Base-by-base conservation (phyloP, 1,140 invertebrate species). In the Asbolus verrucosus region DNA sequence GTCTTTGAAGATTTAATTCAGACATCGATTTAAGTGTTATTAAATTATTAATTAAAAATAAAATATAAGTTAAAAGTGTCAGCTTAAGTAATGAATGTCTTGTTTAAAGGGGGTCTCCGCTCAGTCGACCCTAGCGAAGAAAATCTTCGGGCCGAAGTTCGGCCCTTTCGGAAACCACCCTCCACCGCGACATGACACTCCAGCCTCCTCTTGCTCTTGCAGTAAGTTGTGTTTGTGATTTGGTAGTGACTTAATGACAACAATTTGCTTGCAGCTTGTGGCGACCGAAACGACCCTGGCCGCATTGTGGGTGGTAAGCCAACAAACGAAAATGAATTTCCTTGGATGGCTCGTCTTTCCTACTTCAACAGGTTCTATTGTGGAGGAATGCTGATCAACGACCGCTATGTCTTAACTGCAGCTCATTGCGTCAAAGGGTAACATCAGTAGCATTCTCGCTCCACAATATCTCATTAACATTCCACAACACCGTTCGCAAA, bases 301-400 rank as follows among this genome's bases (percentile, higher is more conserved):
- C 85, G 92, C 39, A 94, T 94, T 41, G 91, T 94, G 0, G 92
- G 92, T 0, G 91, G 91, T 3, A 85, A 86, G 65, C 87, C 89
- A 9, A 88, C 91, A 0, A 83, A 83, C 31, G 81, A 88, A 59
- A 90, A 92, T 75, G 91, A 94, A 78, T 93, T 91, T 79, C 92
- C 93, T 1, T 94, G 92, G 92, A 92, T 93, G 86, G 91, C 86
- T 0, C 86, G 89, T 38, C 81, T 95, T 18, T 89, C 88, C 1
- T 94, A 94, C 81, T 88, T 92, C 75, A 92, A 92, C 73, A 87
- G 90, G 71, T 94, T 94, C 83, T 94, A 95, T 78, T 95, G 94
- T 76, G 92, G 93, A 8, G 92, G 90, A 14, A 91, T 91, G 75
- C 82, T 94, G 36, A 92, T 95, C 79, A 94, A 91, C 74, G 90